Conservation (phyloP, 2,797 vertebrate genomes). For the Chromis chromis region DNA sequence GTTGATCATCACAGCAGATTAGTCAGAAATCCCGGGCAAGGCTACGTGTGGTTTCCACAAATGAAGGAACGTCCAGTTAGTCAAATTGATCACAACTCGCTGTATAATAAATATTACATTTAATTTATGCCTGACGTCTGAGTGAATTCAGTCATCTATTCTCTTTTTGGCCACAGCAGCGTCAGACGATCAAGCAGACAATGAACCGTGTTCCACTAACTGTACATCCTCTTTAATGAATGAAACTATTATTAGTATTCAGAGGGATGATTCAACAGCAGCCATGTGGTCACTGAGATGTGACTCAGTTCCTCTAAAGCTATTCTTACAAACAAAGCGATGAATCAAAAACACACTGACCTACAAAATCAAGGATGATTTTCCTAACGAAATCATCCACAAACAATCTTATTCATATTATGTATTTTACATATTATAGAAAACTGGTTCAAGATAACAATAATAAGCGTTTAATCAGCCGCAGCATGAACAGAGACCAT, state of each 20-base stretch:
- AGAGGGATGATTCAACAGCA: constrained; percentile 55
- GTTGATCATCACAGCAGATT: constrained; percentile 24
- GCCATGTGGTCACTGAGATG: constrained; percentile 38
- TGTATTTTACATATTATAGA: not conserved
- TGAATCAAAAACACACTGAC: constrained; percentile 10
- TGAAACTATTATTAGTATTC: constrained; percentile 64
- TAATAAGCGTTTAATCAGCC: constrained; percentile 20
- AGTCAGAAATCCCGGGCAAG: constrained; percentile 33
- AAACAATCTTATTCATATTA: not conserved
- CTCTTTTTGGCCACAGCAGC: not conserved
- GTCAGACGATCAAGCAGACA: constrained; percentile 50
- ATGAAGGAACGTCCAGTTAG: constrained; percentile 1
- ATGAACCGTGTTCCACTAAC: constrained; percentile 57
- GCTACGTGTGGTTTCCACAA: constrained; percentile 30
- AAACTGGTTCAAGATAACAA: not conserved
- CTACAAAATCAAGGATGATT: not conserved
- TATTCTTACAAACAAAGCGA: constrained; percentile 35
- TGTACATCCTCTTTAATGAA: constrained; percentile 58
- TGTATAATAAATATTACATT: no score
- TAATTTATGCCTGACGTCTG: no score
- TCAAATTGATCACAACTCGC: not conserved
- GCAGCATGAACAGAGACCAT: not conserved
- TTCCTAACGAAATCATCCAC: not conserved
- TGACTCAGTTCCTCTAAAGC: constrained; percentile 50
- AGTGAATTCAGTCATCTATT: no score